Evolutionary conservation across 2,113 vertebrate genomes (phyloP).

Genomic region (Hemiscyllium ocellatum): DNA sequence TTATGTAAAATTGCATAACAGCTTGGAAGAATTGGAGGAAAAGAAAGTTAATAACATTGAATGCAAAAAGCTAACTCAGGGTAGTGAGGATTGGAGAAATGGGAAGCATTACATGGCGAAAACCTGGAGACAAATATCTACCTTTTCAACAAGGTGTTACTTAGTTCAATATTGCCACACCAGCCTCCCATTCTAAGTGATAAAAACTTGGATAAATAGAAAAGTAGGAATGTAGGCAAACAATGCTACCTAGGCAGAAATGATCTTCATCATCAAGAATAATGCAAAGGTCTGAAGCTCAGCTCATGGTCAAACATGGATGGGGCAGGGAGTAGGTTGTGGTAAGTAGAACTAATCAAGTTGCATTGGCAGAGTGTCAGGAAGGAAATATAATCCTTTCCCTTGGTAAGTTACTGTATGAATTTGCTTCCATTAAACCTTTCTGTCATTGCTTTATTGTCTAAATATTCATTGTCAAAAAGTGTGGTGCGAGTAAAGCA

Average conservation of each 20-base stretch:
- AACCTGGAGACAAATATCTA: background rate
- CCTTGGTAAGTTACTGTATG: background rate
- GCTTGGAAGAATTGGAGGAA: background rate
- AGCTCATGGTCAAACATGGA: background rate
- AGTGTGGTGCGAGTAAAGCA: too few relatives aligned
- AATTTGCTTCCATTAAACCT: background rate
- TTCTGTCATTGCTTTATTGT: background rate
- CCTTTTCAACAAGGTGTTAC: too few relatives aligned
- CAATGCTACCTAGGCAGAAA: background rate
- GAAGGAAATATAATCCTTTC: too few relatives aligned
- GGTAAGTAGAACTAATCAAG: too few relatives aligned
- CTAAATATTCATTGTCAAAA: too few relatives aligned
- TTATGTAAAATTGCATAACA: background rate
- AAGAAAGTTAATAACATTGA: background rate
- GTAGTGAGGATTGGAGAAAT: background rate
- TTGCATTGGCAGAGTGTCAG: too few relatives aligned
- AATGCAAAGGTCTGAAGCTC: background rate
- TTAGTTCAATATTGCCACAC: too few relatives aligned
- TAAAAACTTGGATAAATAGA: background rate
- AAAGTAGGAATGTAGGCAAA: background rate
- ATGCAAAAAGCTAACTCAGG: background rate
- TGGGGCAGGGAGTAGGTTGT: too few relatives aligned
- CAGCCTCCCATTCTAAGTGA: too few relatives aligned
- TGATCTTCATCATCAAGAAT: background rate
- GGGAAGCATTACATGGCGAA: background rate